A percentile compares a stretch with the other conserved stretches of the same genome.
These are phyloP conservation scores for Goniozus legneri DNA, from an alignment of 1,140 invertebrate genomes.

Conservation along the genomic window DNA sequence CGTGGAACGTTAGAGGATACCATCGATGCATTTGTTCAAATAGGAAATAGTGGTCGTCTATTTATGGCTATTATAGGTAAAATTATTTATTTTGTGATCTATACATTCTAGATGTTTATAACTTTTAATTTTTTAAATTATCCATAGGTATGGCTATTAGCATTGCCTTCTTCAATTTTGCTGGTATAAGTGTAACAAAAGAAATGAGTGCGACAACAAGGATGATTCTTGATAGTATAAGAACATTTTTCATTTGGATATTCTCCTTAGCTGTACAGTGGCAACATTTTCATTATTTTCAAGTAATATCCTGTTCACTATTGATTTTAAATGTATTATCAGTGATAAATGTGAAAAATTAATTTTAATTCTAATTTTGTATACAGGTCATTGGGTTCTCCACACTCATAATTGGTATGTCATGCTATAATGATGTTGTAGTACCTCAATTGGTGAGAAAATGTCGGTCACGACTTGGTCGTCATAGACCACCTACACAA, in stretches of 20 bases:
- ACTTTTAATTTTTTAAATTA: not conserved
- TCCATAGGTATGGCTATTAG: conserved; percentile 77
- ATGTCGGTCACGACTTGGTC: conserved; percentile 28
- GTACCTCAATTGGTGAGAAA: conserved; percentile 48
- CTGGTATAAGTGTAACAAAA: conserved; percentile 94
- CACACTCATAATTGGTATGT: conserved; percentile 72
- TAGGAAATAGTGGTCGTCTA: conserved; percentile 65
- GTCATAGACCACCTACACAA: conserved; percentile 29
- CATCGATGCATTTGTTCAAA: conserved; percentile 79
- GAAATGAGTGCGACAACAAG: conserved; percentile 88
- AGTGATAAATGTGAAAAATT: too few relatives aligned
- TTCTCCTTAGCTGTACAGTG: conserved; percentile 71
- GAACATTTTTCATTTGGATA: conserved; percentile 87
- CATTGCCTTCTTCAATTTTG: conserved; percentile 96
- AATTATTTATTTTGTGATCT: conserved; percentile 18
- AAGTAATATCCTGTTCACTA: conserved; percentile 57
- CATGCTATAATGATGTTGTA: conserved; percentile 71
- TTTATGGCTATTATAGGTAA: conserved; percentile 66
- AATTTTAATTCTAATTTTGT: conserved; percentile 10
- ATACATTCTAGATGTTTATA: too few relatives aligned
- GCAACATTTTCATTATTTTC: conserved; percentile 78
- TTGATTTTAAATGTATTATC: too few relatives aligned
- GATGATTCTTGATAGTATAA: conserved; percentile 87
- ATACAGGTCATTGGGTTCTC: conserved; percentile 69
- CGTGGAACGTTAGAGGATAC: conserved; percentile 80